Percentiles rank a stretch among this genome's conserved stretches.
These are phyloP conservation scores for Alviniconcha marisindica DNA, from an alignment of 1,140 invertebrate genomes.

Conservation along the genomic window DNA sequence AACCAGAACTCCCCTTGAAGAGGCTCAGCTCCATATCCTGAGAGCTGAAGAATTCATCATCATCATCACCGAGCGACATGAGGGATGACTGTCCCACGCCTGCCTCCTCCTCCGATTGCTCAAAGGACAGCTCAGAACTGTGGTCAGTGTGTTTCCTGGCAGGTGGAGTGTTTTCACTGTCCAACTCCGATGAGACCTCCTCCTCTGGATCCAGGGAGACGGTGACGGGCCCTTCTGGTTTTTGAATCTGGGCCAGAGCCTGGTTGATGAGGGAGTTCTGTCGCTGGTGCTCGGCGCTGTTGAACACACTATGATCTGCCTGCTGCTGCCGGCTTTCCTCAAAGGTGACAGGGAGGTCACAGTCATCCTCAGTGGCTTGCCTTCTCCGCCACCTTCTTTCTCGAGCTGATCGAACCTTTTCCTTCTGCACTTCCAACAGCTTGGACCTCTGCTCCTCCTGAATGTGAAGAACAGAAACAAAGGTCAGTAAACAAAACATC, in stretches of 20 bases:
- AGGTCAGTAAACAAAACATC: no score
- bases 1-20: no score
- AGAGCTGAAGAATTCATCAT: constrained; percentile 8
- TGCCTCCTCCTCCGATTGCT: neutral
- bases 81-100: neutral
- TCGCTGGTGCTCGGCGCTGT: neutral
- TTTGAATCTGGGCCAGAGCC: neutral
- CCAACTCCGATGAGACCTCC: neutral
- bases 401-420: no score
- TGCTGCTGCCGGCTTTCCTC: no score
- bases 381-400: no score
- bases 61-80: neutral
- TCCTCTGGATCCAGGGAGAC: neutral
- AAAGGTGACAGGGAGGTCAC: no score
- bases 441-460: no score
- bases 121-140: neutral
- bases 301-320: neutral
- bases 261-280: constrained; percentile 5
- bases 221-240: neutral
- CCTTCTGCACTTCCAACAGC: no score
- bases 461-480: no score
- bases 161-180: constrained; percentile 12
- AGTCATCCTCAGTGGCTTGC: no score
- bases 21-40: neutral
- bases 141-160: neutral